Percentiles rank a stretch among this genome's conserved stretches.
These are phyloP conservation scores for western clawed frog (Xenopus tropicalis) DNA, from an alignment of 2,113 vertebrate species.

Conservation along the genomic window DNA sequence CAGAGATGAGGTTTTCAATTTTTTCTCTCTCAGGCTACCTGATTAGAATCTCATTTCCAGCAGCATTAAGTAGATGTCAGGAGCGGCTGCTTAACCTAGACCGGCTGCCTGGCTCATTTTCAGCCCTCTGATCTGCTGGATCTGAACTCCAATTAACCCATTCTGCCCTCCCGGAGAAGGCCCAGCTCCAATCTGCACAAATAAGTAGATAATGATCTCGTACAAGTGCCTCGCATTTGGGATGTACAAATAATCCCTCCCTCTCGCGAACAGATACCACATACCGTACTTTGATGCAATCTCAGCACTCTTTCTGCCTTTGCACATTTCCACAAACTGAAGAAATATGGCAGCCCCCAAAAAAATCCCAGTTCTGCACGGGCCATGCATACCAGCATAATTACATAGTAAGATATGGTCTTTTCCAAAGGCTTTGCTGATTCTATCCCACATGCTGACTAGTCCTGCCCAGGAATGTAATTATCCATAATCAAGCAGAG, in stretches of 20 bases:
- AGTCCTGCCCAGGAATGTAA: no score
- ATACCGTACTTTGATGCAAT: conserved; percentile 11
- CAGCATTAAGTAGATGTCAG: conserved; percentile 7
- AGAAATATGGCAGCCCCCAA: no score
- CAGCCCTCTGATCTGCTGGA: conserved; percentile 10
- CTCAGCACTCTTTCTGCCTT: not conserved
- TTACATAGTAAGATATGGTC: no score
- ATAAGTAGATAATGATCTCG: conserved; percentile 7
- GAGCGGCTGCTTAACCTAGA: conserved; percentile 16
- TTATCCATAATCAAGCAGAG: no score
- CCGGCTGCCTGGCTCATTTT: conserved; percentile 18
- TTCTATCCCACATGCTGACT: no score
- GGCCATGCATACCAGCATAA: no score
- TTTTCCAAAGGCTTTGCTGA: no score
- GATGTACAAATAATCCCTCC: conserved; percentile 19
- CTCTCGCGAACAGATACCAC: not conserved
- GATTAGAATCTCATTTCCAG: conserved; percentile 32
- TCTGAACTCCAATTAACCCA: conserved; percentile 32
- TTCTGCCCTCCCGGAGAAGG: conserved; percentile 4
- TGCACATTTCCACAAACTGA: conserved; percentile 10
- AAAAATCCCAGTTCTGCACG: no score
- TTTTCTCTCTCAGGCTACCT: conserved; percentile 9
- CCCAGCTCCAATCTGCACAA: not conserved
- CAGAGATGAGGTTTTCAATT: not conserved
- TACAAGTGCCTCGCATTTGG: conserved; percentile 8